Conservation (phyloP, 2,113 vertebrate species). For the Neolamprologus toae region DNA sequence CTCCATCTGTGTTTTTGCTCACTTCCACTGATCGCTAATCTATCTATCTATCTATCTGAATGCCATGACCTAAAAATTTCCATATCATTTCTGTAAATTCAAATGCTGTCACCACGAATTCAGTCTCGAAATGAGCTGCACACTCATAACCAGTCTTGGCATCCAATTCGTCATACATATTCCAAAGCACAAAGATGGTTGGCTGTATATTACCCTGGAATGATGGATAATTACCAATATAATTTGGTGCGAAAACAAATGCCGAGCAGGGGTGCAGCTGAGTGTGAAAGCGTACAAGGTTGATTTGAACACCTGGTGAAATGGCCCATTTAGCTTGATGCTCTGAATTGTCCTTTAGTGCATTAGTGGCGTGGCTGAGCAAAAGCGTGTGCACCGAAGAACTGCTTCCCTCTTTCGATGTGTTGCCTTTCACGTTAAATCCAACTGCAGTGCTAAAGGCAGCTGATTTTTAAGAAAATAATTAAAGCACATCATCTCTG, state of each 20-base stretch:
- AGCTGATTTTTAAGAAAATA: neutral
- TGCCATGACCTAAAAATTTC: neutral
- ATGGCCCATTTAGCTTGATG: constrained; percentile 31
- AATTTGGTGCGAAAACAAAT: constrained; percentile 40
- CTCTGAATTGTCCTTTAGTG: constrained; percentile 11
- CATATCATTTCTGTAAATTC: constrained; percentile 15
- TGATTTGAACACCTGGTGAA: constrained; percentile 19
- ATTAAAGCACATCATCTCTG: neutral
- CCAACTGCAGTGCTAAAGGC: neutral
- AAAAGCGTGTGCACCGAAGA: neutral
- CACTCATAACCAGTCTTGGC: constrained; percentile 52
- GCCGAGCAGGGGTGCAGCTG: constrained; percentile 3
- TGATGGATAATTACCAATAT: constrained; percentile 55
- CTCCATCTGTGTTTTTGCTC: constrained; percentile 17
- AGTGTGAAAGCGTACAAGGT: constrained; percentile 8
- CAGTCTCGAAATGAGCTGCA: constrained; percentile 42
- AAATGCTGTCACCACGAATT: constrained; percentile 24
- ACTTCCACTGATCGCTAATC: neutral
- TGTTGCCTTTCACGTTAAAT: neutral
- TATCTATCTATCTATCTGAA: constrained; percentile 4
- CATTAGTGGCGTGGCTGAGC: neutral
- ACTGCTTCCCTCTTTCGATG: neutral
- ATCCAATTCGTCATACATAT: constrained; percentile 48
- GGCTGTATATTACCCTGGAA: constrained; percentile 33
- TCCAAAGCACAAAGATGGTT: constrained; percentile 35